Evolutionary conservation across 1,140 invertebrate species (phyloP), one percentile per base, ranked within the genome.

Genomic region (Calosoma granatense): DNA sequence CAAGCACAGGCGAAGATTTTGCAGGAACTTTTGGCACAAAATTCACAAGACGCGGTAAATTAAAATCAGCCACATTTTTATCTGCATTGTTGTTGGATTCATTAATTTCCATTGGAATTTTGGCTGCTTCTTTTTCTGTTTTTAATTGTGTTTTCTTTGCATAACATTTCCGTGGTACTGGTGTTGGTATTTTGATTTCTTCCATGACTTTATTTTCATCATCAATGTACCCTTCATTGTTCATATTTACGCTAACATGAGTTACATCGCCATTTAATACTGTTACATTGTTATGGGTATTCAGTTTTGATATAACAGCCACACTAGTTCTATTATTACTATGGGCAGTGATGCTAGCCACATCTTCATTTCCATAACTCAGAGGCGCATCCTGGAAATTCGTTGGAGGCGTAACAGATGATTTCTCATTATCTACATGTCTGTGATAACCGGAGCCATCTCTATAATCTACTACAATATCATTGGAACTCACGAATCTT

Each of bases 31-130:
- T 84, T 9, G 82, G 83, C 9, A 85, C 80, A 66, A 85, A 79
- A 67, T 85, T 81, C 41, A 86, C 83, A 0, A 86, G 68, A 51
- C 84, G 74, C 4, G 84, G 84, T 39, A 85, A 66, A 63, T 72
- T 72, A 14, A 67, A 64, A 51, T 47, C 41, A 17, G 17, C 41
- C n/a, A n/a, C n/a, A n/a, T n/a, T n/a, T n/a, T n/a, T n/a, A n/a
- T n/a, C n/a, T n/a, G n/a, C n/a, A n/a, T n/a, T n/a, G n/a, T n/a
- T n/a, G n/a, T n/a, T n/a, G n/a, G n/a, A n/a, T n/a, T n/a, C n/a
- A n/a, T n/a, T n/a, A 47, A 17, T 47, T 11, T 47, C 41, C 9
- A 17, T 12, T 4, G 41, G 55, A 72, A 74, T 47, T 47, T 47
- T 17, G 15, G 15, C 3, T 11, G 3, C 41, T 47, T 17, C 41